Percentiles rank a stretch among this genome's conserved stretches.
Evolutionary conservation across 2,888 invertebrate genomes (phyloP).

Genomic region (Cyclophora albipunctata): DNA sequence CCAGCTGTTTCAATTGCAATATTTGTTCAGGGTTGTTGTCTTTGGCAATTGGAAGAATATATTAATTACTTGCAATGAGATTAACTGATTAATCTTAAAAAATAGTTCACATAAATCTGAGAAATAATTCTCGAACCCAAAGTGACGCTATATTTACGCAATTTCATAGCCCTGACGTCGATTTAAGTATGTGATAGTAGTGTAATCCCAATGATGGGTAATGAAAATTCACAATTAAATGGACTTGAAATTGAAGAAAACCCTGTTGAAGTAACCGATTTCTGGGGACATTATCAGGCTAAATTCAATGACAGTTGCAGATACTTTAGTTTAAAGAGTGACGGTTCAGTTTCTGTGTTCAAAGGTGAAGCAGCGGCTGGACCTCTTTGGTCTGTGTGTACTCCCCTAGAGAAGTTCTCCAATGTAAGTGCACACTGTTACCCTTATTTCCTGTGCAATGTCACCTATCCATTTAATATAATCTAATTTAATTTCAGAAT

Average conservation of each 20-base stretch:
- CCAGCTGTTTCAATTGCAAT: too few relatives aligned
- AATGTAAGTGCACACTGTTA: slow-evolving; percentile 72
- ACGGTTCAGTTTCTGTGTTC: slow-evolving; percentile 82
- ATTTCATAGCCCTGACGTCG: not conserved
- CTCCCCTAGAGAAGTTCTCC: slow-evolving; percentile 84
- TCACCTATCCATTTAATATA: too few relatives aligned
- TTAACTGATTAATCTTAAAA: too few relatives aligned
- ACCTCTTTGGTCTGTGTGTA: slow-evolving; percentile 77
- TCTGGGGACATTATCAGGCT: slow-evolving; percentile 83
- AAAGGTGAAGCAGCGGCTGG: slow-evolving; percentile 82
- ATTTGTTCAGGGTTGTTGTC: too few relatives aligned
- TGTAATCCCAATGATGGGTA: slow-evolving; percentile 79
- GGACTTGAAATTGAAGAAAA: slow-evolving; percentile 85
- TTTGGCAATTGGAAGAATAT: too few relatives aligned
- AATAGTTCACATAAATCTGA: too few relatives aligned
- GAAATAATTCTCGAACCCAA: too few relatives aligned
- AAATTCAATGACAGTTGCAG: slow-evolving; percentile 73
- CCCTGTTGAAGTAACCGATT: slow-evolving; percentile 84
- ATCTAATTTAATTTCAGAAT: slow-evolving; percentile 77
- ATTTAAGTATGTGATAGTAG: slow-evolving; percentile 6
- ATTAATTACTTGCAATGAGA: too few relatives aligned
- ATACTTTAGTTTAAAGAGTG: slow-evolving; percentile 68
- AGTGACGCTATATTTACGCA: too few relatives aligned
- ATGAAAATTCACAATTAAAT: slow-evolving; percentile 82
- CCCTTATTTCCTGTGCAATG: too few relatives aligned